Base-by-base conservation (phyloP, 2,888 invertebrate genomes). In the Leptarthrus brevirostris region DNA sequence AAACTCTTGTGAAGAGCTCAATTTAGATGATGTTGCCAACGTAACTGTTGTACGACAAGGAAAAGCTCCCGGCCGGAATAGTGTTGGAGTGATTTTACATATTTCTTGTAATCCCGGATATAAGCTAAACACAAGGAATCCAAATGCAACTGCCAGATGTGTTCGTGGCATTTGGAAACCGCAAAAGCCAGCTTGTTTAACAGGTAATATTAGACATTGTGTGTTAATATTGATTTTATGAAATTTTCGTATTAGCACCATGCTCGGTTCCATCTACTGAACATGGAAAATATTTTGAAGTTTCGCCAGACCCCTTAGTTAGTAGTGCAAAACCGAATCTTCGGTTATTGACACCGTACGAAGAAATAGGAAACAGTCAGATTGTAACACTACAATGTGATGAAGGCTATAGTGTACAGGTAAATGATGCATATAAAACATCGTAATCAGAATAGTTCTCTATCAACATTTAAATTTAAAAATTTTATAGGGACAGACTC, bases 121-220 rank as follows among this genome's bases (percentile, higher is more conserved):
- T 80, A 90, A 90, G 10, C 85, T 92, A 2, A 94, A 93, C 81
- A 86, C 93, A 75, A 90, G 90, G 73, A 88, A 88, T 18, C 87
- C 87, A 71, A 94, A 94, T 81, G 88, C 89, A 2, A 93, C 94
- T 0, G 92, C 92, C 0, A 91, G 91, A 80, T 96, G 96, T 82
- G 90, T 92, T 2, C 88, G 93, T 76, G 95, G 96, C 0, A 88
- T 92, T 77, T 96, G 96, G 96, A 92, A 91, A 79, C 94, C 94
- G 0, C 89, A 89, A 76, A 91, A 90, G 78, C 95, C 96, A 0
- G 88, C 89, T 79, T 96, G 96, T 83, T 87, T 90, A 80, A 91
- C 94, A 80, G 86, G 94, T 94, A 86, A 88, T 44, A 22, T 30
- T 52, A 8, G 8, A 30, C 3, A 30, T 8, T 30, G 8, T 30